These are phyloP conservation scores for Griposia aprilina DNA, from an alignment of 2,888 invertebrate genomes.

Conservation along the genomic window DNA sequence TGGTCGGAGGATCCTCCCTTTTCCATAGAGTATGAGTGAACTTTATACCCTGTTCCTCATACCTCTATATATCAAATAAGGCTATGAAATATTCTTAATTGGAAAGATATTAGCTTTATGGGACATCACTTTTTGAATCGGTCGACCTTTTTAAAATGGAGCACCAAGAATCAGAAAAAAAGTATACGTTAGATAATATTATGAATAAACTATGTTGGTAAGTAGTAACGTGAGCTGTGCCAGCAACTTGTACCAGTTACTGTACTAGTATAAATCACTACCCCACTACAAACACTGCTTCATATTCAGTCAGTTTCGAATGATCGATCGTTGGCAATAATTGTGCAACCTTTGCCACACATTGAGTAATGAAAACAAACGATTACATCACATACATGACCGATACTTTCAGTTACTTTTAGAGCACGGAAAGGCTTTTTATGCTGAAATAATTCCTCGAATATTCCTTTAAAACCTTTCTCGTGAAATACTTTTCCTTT, in stretches of 20 bases:
- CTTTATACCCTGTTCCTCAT: too few species aligned
- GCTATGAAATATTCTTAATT: too few species aligned
- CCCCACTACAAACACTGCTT: not conserved
- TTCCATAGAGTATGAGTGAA: too few species aligned
- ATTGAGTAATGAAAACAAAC: constrained; percentile 15
- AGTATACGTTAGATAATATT: not conserved
- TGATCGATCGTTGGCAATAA: constrained; percentile 1
- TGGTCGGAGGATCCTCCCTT: too few species aligned
- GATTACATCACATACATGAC: not conserved
- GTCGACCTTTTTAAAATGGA: not conserved
- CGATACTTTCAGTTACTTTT: not conserved
- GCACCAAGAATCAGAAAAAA: not conserved
- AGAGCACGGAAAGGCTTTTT: not conserved
- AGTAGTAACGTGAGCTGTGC: not conserved
- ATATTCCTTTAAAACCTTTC: not conserved
- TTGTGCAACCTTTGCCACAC: not conserved
- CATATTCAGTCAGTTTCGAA: not conserved
- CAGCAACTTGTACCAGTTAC: not conserved
- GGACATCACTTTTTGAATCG: not conserved
- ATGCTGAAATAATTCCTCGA: not conserved
- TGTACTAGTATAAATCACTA: not conserved
- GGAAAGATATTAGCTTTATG: not conserved
- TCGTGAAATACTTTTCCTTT: not conserved
- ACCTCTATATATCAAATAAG: too few species aligned
- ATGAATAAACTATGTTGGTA: not conserved